Conservation (phyloP, 2,888 invertebrate genomes). For the Halictus ligatus region DNA sequence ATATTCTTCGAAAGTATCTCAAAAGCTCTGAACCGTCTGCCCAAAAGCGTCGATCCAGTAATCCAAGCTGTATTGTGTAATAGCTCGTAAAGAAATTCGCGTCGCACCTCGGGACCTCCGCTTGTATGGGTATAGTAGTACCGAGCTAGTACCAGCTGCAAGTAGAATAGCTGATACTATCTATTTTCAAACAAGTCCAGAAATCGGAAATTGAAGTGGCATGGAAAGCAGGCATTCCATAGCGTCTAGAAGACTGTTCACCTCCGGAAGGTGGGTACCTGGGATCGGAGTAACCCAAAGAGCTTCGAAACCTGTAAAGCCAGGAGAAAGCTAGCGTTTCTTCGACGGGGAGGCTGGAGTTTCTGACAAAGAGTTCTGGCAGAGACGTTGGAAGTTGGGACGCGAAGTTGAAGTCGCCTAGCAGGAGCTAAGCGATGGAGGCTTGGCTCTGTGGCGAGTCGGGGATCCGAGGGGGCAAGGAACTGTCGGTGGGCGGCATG, state of each 20-base stretch:
- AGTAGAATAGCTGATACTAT: neutral
- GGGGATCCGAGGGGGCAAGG: slow-evolving; percentile 58
- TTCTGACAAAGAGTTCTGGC: neutral
- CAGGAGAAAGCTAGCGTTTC: neutral
- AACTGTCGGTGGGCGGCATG: slow-evolving; percentile 70
- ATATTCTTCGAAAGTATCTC: no score
- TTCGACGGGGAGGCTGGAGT: neutral
- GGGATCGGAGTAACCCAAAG: neutral
- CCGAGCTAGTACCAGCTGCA: no score
- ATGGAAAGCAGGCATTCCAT: neutral
- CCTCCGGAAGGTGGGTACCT: neutral
- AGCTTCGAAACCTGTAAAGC: neutral
- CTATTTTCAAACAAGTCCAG: neutral
- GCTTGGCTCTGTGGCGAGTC: slow-evolving; percentile 56
- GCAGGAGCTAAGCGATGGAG: slow-evolving; percentile 57
- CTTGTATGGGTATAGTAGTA: no score
- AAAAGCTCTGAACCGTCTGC: no score
- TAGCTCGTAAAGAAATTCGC: no score
- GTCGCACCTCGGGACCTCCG: no score
- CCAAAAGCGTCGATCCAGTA: no score
- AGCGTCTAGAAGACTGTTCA: neutral
- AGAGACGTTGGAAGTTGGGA: slow-evolving; percentile 29
- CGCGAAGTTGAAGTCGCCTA: slow-evolving; percentile 53
- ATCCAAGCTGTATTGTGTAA: no score
- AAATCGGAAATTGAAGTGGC: neutral